Evolutionary conservation across 2,797 vertebrate species (phyloP).

Genomic region (Crenichthys baileyi): DNA sequence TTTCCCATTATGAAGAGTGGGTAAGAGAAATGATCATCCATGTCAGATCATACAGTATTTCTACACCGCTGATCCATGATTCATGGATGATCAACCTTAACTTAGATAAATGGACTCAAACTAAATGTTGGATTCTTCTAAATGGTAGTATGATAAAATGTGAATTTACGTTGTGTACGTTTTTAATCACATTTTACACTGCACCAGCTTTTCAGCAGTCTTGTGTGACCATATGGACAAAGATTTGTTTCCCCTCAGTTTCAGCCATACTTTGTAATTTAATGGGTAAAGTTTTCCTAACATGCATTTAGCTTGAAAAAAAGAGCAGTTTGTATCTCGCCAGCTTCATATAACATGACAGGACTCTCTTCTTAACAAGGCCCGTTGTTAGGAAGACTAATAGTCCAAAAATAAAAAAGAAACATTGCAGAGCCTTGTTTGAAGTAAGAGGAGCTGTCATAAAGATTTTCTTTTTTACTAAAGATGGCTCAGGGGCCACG

Average conservation of each 20-base stretch:
- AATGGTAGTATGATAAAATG: not conserved
- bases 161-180: not conserved
- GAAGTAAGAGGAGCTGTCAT: constrained; percentile 50
- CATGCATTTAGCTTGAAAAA: not conserved
- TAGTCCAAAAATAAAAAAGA: constrained; percentile 29
- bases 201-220: not conserved
- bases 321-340: not conserved
- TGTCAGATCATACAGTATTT: not conserved
- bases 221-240: not conserved
- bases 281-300: constrained; percentile 8
- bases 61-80: not conserved
- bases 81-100: not conserved
- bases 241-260: constrained; percentile 3
- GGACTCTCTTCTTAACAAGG: constrained; percentile 3
- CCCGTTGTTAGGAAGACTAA: constrained; percentile 11
- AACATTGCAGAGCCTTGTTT: constrained; percentile 16
- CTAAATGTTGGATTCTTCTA: not conserved
- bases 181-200: not conserved
- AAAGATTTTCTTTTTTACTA: constrained; percentile 24
- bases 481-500: constrained; percentile 28
- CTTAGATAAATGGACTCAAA: not conserved
- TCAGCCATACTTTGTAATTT: not conserved
- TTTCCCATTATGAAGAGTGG: not conserved
- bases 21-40: not conserved
- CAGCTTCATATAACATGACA: not conserved